Evolutionary conservation across 2,113 vertebrate species (phyloP).

Genomic region (Pseudonaja textilis): DNA sequence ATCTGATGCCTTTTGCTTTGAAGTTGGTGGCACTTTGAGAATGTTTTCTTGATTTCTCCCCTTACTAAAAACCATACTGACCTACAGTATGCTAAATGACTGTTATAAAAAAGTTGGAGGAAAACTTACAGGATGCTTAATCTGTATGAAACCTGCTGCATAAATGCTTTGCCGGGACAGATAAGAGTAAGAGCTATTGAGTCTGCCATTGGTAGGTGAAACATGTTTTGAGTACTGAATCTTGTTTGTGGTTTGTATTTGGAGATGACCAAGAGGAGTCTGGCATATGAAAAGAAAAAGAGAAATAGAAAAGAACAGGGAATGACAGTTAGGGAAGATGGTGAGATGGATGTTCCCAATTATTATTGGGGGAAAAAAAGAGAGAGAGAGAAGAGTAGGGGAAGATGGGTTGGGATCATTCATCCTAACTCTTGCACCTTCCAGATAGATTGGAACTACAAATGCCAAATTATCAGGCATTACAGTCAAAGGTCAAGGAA

Average conservation of each 20-base stretch:
- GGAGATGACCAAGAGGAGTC: neutral
- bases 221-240: neutral
- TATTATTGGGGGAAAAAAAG: neutral
- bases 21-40: neutral
- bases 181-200: neutral
- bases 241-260: neutral
- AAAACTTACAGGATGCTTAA: neutral
- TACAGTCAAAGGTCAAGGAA: neutral
- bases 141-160: neutral
- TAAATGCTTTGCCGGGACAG: neutral
- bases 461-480: neutral
- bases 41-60: neutral
- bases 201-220: neutral
- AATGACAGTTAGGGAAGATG: neutral
- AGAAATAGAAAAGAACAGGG: neutral
- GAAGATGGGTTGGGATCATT: neutral
- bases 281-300: neutral
- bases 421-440: neutral
- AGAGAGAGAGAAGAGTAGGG: neutral
- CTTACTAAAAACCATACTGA: neutral
- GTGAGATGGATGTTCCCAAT: neutral
- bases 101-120: neutral
- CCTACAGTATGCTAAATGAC: neutral
- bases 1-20: conserved; percentile 1
- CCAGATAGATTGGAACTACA: neutral